These are phyloP conservation scores for Todus mexicanus DNA, from an alignment of 2,797 vertebrate genomes.

Conservation along the genomic window DNA sequence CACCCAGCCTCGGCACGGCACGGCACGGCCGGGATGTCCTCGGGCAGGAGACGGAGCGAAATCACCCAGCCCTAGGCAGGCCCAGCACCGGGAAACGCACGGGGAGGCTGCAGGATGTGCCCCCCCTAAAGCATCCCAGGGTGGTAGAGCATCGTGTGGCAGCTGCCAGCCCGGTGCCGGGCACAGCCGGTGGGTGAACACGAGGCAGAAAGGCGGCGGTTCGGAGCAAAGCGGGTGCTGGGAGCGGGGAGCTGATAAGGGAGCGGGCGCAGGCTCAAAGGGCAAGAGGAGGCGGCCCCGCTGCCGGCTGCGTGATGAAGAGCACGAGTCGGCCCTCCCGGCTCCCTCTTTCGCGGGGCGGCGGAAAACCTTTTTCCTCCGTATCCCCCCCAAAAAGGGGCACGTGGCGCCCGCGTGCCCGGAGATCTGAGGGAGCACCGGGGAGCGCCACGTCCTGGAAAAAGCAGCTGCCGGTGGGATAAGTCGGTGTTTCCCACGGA, in stretches of 20 bases:
- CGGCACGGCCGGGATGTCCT: fast-evolving
- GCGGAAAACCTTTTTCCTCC: neutral
- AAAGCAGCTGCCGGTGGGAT: neutral
- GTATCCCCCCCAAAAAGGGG: fast-evolving
- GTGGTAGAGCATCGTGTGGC: fast-evolving
- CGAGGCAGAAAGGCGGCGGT: fast-evolving
- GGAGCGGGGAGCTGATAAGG: neutral
- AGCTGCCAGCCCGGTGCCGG: fast-evolving
- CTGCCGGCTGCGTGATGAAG: neutral
- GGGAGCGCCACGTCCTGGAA: neutral
- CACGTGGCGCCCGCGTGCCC: fast-evolving
- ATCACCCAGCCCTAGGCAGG: neutral
- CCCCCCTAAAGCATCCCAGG: neutral
- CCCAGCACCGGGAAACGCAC: fast-evolving
- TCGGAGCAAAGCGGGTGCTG: neutral
- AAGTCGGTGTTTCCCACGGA: neutral
- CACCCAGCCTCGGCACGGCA: neutral
- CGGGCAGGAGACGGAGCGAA: neutral
- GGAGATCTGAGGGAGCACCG: neutral
- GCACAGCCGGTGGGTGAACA: neutral
- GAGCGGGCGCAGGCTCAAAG: neutral
- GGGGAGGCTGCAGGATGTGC: neutral
- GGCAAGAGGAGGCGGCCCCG: neutral
- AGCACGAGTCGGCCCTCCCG: neutral
- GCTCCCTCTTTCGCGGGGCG: neutral